Base-by-base conservation (phyloP, 2,797 vertebrate species). In the Sebastolobus alascanus region DNA sequence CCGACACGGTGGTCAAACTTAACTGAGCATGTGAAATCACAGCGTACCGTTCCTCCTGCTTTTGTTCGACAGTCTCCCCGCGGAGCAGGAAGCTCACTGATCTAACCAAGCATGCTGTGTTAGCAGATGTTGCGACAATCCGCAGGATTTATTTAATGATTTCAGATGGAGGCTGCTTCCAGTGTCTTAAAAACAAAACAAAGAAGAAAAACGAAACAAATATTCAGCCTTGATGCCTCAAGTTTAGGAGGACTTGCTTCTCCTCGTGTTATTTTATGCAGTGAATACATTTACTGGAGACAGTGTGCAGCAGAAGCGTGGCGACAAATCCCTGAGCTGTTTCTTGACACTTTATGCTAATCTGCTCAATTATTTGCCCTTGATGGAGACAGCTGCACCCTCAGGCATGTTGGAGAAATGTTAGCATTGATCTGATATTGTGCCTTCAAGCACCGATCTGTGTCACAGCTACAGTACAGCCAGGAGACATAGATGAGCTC, bases 21-120 rank as follows among this genome's bases (percentile, higher is more conserved):
- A 85, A 90, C 72, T 1, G 78, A 90, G 89, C 90, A 12, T 89
- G 87, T 75, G 31, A 73, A 90, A 89, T 77, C 40, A 73, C 68
- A 5, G 31, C 33, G n/a, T 25, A 81, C 2, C 37, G 20, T 50
- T 61, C 33, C 63, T 55, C 27, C 68, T 38, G 43, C 69, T 75
- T 90, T 79, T 87, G 71, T 80, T 85, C 56, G 0, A 37, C 73
- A 2, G 60, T 20, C 14, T 87, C 86, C 69, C 86, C 2, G 43
- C 20, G 16, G 82, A 79, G 76, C 63, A 25, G 56, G 64, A 73
- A 68, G 73, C 75, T 79, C 75, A 3, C 67, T 35, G 68, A 63
- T 86, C 76, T 63, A 79, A 72, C 87, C 63, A 10, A 86, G 79
- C 78, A 5, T 74, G 74, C 77, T 68, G 75, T 56, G 72, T 77